phyloP scores from a whole-genome alignment of 2,888 invertebrate species.

The Carabus problematicus region DNA sequence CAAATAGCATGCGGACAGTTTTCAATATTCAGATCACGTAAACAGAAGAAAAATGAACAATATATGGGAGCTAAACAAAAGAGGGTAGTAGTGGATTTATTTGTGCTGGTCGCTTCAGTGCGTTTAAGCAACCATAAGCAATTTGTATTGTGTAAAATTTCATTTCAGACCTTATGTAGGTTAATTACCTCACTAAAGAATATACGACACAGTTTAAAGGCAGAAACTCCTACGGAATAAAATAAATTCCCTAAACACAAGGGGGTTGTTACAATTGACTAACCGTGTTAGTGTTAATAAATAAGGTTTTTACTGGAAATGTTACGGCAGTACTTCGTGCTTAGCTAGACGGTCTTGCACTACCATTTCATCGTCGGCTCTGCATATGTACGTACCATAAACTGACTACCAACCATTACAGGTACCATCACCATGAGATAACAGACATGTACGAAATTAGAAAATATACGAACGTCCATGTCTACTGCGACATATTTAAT shows the following conservation, averaged over 20 bases:
- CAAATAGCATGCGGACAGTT: too few species aligned
- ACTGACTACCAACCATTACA: too few species aligned
- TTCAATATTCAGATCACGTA: too few species aligned
- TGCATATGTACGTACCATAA: too few species aligned
- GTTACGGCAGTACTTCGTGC: too few species aligned
- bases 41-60: not conserved
- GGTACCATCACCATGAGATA: too few species aligned
- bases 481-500: too few species aligned
- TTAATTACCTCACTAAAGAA: constrained; percentile 28
- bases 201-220: constrained; percentile 28
- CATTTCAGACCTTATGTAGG: constrained; percentile 26
- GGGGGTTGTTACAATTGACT: constrained; percentile 15
- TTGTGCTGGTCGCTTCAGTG: not conserved
- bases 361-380: too few species aligned
- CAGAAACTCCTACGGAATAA: constrained; percentile 25
- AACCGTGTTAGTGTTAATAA: constrained; percentile 8
- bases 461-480: too few species aligned
- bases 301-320: constrained; percentile 3
- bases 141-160: constrained; percentile 27
- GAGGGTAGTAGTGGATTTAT: not conserved
- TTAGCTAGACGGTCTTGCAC: too few species aligned
- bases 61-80: constrained; percentile 6
- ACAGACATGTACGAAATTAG: too few species aligned
- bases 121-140: constrained; percentile 21
- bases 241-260: constrained; percentile 19